Base-by-base conservation (phyloP, 2,888 invertebrate genomes). In the Cephus rjabovi region DNA sequence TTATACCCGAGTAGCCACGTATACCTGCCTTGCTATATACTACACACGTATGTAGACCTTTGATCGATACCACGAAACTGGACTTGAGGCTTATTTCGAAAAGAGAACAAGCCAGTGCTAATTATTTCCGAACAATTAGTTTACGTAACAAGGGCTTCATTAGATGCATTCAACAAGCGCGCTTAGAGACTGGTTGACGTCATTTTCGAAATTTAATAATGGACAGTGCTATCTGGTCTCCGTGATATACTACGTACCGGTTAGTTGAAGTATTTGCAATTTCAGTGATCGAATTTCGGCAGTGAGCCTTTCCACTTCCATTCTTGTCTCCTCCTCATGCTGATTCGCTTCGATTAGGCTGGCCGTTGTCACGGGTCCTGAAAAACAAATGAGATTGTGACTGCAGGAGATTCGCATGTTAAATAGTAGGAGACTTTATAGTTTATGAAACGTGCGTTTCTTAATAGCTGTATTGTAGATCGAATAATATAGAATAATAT, bases 221-320 rank as follows among this genome's bases (percentile, higher is more conserved):
- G 56, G 56, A 56, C 9, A 56, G 56, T 23, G 23, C 23, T 23
- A 23, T 56, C 9, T 9, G 56, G 3, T 9, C 6, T 56, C 2
- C 9, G 23, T 6, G 23, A 9, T 56, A 23, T 23, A 35, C 34
- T 15, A 78, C 83, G 80, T 74, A 94, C 94, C 93, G 83, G 93
- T 93, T 79, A 94, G 90, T 85, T 94, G 94, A 75, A 94, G 90
- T 77, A 94, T 91, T 89, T 94, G 93, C 77, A 94, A 90, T 87
- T 94, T 94, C 77, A 95, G 92, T 15, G 93, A 92, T 79, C 93
- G 92, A 86, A 95, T 94, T 90, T 95, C 94, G 15, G 94, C 93
- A 34, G 94, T 94, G 68, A 95, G 92, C 77, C 94, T 92, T 79
- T 94, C 93, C 68, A 95, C 93, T 91, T 94, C 94, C 79, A 93